Evolutionary conservation across 2,113 vertebrate species (phyloP).

Genomic region (Zapornia atra): DNA sequence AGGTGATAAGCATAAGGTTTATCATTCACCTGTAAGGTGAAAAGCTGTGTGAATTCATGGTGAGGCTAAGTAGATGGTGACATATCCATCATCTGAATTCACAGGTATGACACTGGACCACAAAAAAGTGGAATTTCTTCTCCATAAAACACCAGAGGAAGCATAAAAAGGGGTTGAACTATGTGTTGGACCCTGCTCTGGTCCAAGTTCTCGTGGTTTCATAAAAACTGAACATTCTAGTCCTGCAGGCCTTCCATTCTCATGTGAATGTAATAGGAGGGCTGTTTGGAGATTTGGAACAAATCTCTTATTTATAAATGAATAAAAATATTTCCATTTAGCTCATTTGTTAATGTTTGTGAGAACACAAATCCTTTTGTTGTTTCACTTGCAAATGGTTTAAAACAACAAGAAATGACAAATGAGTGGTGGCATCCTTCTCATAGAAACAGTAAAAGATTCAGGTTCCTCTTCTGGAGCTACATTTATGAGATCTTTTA

Average conservation of each 20-base stretch:
- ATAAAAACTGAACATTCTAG: background rate
- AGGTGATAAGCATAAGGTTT: background rate
- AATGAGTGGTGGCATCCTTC: background rate
- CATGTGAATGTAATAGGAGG: background rate
- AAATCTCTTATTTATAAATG: background rate
- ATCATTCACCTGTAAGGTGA: background rate
- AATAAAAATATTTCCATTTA: background rate
- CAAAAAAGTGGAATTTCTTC: background rate
- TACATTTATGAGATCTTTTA: background rate
- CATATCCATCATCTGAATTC: background rate
- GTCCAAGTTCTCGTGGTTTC: background rate
- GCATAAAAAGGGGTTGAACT: background rate
- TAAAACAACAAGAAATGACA: background rate
- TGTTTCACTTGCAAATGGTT: background rate
- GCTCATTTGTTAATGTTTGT: background rate
- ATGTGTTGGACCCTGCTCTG: background rate
- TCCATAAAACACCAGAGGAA: background rate
- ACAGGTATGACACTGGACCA: too few species aligned
- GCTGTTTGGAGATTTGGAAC: background rate
- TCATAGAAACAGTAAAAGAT: background rate
- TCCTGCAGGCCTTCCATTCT: background rate
- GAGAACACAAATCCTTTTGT: background rate
- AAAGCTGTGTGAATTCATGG: background rate
- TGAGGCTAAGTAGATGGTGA: background rate
- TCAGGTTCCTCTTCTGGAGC: background rate